Evolutionary conservation across 2,113 vertebrate species (phyloP).

Genomic region (Scopus umbretta): DNA sequence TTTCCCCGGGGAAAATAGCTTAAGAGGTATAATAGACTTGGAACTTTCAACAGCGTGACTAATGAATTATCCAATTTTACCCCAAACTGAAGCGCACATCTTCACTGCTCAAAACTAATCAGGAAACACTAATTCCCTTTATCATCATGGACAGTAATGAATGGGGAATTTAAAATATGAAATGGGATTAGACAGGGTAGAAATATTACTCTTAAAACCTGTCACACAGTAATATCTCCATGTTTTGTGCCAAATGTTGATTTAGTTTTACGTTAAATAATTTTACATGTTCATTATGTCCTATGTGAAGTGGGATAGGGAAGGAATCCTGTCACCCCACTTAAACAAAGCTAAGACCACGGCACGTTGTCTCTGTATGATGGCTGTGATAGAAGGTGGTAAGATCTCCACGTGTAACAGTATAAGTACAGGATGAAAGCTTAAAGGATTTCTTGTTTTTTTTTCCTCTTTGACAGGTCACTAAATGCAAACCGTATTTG

Average conservation of each 20-base stretch:
- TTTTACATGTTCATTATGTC: not conserved
- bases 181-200: not conserved
- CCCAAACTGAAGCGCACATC: not conserved
- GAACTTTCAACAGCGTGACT: not conserved
- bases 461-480: not conserved
- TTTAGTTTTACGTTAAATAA: not conserved
- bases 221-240: not conserved
- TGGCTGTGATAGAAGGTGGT: not conserved
- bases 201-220: not conserved
- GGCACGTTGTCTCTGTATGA: rapidly evolving
- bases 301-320: not conserved
- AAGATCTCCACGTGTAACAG: not conserved
- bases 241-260: not conserved
- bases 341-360: not conserved
- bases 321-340: not conserved
- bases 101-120: not conserved
- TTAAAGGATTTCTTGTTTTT: not conserved
- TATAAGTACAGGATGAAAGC: rapidly evolving
- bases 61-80: slow-evolving; percentile 29
- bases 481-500: not conserved
- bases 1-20: not conserved
- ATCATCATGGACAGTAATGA: not conserved
- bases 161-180: not conserved
- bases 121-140: not conserved
- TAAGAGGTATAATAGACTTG: not conserved